Evolutionary conservation across 1,140 invertebrate genomes (phyloP).

Genomic region (Tetramorium alpestre): DNA sequence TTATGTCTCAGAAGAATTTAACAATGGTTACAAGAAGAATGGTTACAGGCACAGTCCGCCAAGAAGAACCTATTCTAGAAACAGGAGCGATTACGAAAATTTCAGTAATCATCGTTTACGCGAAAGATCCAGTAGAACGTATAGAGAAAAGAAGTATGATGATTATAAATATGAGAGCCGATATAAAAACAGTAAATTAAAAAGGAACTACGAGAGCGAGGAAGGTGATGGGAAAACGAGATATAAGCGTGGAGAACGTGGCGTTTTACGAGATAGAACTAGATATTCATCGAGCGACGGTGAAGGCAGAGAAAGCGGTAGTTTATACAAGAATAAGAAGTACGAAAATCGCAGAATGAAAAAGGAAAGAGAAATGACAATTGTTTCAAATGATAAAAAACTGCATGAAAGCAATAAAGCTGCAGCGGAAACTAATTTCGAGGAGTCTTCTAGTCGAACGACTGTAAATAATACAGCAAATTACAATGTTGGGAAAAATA

Average conservation of each 20-base stretch:
- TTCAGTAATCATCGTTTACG: conserved; percentile 15
- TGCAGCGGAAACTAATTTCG: not conserved
- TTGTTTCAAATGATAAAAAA: not conserved
- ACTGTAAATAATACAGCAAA: not conserved
- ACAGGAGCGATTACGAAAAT: conserved; percentile 28
- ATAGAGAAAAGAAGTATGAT: conserved; percentile 38
- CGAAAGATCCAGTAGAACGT: conserved; percentile 42
- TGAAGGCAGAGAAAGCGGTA: not conserved
- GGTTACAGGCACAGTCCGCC: not conserved
- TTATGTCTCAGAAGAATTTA: not conserved
- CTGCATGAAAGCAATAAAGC: not conserved
- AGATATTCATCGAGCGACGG: not conserved
- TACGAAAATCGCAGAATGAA: not conserved
- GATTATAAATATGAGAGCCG: conserved; percentile 36
- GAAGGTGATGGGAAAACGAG: conserved; percentile 20
- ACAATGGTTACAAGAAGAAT: conserved; percentile 3
- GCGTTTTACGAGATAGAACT: not conserved
- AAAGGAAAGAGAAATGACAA: not conserved
- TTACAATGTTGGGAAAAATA: not conserved
- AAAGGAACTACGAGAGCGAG: not conserved
- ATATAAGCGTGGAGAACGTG: not conserved
- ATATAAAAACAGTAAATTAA: conserved; percentile 21
- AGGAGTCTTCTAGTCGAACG: not conserved
- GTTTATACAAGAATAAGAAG: conserved; percentile 21
- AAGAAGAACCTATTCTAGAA: conserved; percentile 25